Base-by-base conservation (phyloP, 2,113 vertebrate genomes). In the Ctenomys sociabilis region DNA sequence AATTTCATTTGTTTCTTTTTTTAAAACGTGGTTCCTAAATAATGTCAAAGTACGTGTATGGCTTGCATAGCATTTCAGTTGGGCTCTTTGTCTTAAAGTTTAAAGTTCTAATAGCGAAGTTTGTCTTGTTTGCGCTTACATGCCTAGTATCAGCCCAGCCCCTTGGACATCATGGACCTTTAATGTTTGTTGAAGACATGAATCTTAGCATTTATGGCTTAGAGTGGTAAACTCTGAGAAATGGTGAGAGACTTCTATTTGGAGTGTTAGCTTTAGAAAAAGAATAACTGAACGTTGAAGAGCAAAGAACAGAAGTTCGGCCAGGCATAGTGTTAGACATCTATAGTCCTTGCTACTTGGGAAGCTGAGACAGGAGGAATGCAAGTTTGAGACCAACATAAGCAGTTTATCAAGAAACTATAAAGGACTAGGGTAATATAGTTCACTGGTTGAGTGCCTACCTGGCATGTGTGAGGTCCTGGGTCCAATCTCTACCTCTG, bases 101-200 rank as follows among this genome's bases (percentile, higher is more conserved):
- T 64, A 70, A 93, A 88, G 35, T n/a, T 52, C 32, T 91, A 59
- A 54, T 22, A 75, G 35, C 64, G 75, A 78, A 66, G 35, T 95
- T 66, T 85, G 35, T 93, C n/a, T 92, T 86, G 5, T 63, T 77
- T 49, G 28, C 24, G n/a, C 45, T 68, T 54, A 54, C 0, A 24
- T 94, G 59, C 22, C 19, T 45, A 83, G 82, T 72, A 26, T 16
- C 43, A 57, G 52, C 40, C 37, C 37, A 89, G 14, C 70, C 22
- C 45, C 52, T 92, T 81, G 52, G 21, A 64, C n/a, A 19, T 75
- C 90, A 45, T 72, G 88, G 72, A n/a, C 78, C 30, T 11, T 90
- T 94, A 94, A 64, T 92, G 68, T 52, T 92, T 93, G 45, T 87
- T 87, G 37, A 87, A 70, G 75, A 85, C 96, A 63, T 83, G 24